These are phyloP conservation scores for Hipposideros armiger DNA, from an alignment of 2,113 vertebrate genomes.

Conservation along the genomic window DNA sequence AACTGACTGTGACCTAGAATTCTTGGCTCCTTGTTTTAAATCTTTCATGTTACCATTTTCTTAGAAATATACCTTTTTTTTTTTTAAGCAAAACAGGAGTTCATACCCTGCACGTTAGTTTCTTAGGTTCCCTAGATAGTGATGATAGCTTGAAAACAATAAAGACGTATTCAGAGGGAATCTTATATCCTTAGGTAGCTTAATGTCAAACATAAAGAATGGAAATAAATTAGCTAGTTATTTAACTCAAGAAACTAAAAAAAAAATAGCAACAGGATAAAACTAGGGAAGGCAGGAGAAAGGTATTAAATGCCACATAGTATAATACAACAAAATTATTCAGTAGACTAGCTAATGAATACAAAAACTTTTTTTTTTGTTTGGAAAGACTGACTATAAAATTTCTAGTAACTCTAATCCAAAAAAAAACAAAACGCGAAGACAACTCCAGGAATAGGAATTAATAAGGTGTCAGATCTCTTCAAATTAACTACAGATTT, in stretches of 20 bases:
- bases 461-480: constrained; percentile 42
- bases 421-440: neutral
- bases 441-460: neutral
- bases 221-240: neutral
- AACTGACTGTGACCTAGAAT: neutral
- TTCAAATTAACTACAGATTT: constrained; percentile 11
- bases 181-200: neutral
- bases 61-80: neutral
- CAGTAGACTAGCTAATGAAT: neutral
- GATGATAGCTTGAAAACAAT: neutral
- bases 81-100: neutral
- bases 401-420: neutral
- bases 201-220: neutral
- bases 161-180: neutral
- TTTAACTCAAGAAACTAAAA: neutral
- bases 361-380: neutral
- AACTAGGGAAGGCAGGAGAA: neutral
- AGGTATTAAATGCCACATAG: neutral
- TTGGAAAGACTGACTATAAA: neutral
- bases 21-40: neutral
- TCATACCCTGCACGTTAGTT: neutral
- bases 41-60: neutral
- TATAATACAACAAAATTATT: neutral
- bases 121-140: neutral
- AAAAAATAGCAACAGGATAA: neutral